These are phyloP conservation scores for Meliscaeva auricollis DNA, from an alignment of 2,888 invertebrate genomes.

Conservation along the genomic window DNA sequence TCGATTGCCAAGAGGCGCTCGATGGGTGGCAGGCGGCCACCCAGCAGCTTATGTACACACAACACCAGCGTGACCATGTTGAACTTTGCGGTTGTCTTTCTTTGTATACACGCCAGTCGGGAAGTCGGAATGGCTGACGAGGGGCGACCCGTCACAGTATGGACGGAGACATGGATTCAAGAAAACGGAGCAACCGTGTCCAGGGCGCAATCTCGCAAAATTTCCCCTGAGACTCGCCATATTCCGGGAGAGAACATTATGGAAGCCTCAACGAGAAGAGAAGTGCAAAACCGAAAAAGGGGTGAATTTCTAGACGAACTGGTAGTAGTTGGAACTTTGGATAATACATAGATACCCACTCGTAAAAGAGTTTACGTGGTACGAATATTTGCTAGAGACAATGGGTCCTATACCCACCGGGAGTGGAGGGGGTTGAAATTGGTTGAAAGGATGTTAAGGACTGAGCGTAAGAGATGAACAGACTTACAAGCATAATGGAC, in stretches of 20 bases:
- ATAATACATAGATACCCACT: conserved; percentile 32
- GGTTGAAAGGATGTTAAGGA: conserved; percentile 13
- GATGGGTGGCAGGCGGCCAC: conserved; percentile 14
- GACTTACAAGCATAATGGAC: conserved; percentile 5
- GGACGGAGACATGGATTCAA: conserved; percentile 53
- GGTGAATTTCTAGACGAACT: conserved; percentile 57
- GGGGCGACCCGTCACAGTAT: conserved; percentile 4
- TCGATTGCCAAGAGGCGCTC: conserved; percentile 16
- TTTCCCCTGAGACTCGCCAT: conserved; percentile 71
- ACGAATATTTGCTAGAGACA: conserved; percentile 59
- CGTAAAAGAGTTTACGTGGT: conserved; percentile 76
- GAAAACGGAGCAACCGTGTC: conserved; percentile 68
- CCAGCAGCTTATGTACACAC: conserved; percentile 54
- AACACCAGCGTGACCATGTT: conserved; percentile 67
- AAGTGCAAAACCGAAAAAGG: conserved; percentile 53
- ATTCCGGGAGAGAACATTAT: not conserved
- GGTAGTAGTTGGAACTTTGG: conserved; percentile 30
- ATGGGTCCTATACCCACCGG: conserved; percentile 32
- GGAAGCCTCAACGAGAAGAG: conserved; percentile 26
- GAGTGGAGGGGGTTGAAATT: not conserved
- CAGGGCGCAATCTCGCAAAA: conserved; percentile 75
- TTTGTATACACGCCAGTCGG: conserved; percentile 47
- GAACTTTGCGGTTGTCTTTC: conserved; percentile 68
- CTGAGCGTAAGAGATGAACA: conserved; percentile 48
- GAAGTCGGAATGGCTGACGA: not conserved